A percentile compares a stretch with the other conserved stretches of the same genome.
Conservation (phyloP, 2,797 vertebrate species). For the Melanogrammus aeglefinus region DNA sequence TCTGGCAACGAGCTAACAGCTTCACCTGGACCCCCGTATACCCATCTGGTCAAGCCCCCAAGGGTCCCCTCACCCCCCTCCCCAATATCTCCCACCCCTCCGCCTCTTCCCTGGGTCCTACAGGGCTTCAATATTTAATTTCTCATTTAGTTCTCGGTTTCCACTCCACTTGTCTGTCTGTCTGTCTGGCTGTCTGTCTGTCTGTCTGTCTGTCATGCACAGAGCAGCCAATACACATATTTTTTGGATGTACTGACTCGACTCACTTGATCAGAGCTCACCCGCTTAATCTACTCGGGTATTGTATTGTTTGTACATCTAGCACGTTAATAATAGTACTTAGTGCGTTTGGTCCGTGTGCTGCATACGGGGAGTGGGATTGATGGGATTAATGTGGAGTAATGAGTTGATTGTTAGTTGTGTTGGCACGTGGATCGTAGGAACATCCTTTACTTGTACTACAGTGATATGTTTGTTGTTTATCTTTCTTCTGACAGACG, state of each 20-base stretch:
- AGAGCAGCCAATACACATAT: slow-evolving; percentile 40
- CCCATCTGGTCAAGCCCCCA: slow-evolving; percentile 33
- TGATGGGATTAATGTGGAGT: too few relatives aligned
- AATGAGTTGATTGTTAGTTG: too few relatives aligned
- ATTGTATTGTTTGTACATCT: too few relatives aligned
- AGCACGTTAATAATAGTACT: too few relatives aligned
- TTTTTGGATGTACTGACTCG: slow-evolving; percentile 3
- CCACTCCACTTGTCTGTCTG: neutral
- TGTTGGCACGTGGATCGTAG: too few relatives aligned
- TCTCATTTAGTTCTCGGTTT: slow-evolving; percentile 60
- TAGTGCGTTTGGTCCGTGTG: too few relatives aligned
- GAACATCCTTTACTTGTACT: too few relatives aligned
- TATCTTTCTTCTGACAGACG: too few relatives aligned
- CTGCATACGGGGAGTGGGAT: too few relatives aligned
- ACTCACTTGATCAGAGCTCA: too few relatives aligned
- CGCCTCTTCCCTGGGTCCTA: neutral
- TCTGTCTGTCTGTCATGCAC: neutral
- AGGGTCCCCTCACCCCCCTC: slow-evolving; percentile 12
- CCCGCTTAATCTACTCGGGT: too few relatives aligned
- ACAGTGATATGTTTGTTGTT: too few relatives aligned
- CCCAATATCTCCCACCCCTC: slow-evolving; percentile 1
- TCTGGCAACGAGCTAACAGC: neutral
- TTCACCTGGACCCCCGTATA: neutral
- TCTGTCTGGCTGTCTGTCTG: neutral
- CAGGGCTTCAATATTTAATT: slow-evolving; percentile 55